Conservation (phyloP, 2,113 vertebrate species). For the Puffinus mauretanicus region DNA sequence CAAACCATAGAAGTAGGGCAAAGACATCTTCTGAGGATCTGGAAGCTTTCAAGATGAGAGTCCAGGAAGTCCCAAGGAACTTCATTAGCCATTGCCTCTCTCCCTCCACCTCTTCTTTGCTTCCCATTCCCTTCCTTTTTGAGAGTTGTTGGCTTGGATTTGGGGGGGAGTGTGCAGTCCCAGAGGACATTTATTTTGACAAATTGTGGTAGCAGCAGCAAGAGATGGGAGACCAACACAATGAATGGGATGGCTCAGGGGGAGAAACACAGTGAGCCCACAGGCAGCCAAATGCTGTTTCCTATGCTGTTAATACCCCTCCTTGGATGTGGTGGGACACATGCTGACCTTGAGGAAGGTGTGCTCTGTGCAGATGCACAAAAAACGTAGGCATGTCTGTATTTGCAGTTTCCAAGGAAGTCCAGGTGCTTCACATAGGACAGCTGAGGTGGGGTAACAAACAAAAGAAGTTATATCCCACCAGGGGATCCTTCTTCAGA, state of each 20-base stretch:
- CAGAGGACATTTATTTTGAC: background rate
- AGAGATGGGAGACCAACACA: background rate
- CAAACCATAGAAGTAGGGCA: background rate
- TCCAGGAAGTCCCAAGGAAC: background rate
- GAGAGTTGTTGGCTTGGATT: background rate
- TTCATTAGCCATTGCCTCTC: background rate
- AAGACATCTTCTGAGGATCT: background rate
- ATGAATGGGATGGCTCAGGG: background rate
- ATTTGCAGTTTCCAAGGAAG: background rate
- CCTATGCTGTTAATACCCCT: background rate
- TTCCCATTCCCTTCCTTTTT: background rate
- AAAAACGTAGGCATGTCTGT: rapidly evolving
- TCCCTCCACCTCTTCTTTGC: background rate
- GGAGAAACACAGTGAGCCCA: background rate
- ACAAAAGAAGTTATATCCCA: background rate
- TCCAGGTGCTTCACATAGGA: background rate
- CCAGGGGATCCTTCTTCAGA: background rate
- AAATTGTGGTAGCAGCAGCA: background rate
- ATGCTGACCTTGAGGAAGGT: background rate
- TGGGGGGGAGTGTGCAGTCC: background rate
- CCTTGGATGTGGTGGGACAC: background rate
- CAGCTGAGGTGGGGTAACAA: background rate
- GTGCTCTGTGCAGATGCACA: background rate
- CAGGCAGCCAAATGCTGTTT: background rate
- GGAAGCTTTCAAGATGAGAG: background rate